Base-by-base conservation (phyloP, 2,113 vertebrate genomes). In the Gambusia affinis region DNA sequence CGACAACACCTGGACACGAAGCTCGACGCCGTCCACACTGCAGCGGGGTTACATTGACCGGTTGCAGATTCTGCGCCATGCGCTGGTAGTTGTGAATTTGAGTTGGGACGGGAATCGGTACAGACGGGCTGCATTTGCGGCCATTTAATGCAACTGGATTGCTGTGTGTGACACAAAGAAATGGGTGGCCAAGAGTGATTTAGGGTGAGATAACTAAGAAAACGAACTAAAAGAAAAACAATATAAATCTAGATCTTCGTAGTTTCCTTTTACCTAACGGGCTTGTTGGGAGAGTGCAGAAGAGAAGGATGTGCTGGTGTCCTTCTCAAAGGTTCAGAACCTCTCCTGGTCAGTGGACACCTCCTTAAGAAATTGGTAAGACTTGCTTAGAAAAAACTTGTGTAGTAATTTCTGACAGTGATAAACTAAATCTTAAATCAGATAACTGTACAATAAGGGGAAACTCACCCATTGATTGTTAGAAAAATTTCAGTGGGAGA, bases 31-130 rank as follows among this genome's bases (percentile, higher is more conserved):
- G 94, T 65, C 91, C 78, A 78, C 93, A 94, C 35, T 92, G 90
- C 75, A 94, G 84, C 10, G 94, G 95, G 77, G 92, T 94, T 24
- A 89, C 90, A 82, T 89, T 93, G 0, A 93, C 94, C 1, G 95
- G 94, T 68, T 96, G 96, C 39, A 97, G 92, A 80, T 98, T 97
- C 92, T 97, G 96, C 76, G 97, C 96, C 1, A 99, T 96, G 33
- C 96, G 96, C 39, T 95, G 95, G 92, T 97, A 99, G 93, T 98
- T 99, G 14, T 95, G 96, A 62, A 98, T 95, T 76, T 99, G 98
- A 0, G 96, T 96, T 3, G 98, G 98, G 27, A 99, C 97, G 0
- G 98, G 98, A 85, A 99, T 97, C 80, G 98, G 96, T 76, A 96
- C 94, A 0, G 97, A 96, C 64, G 90, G 95, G 6, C 94, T 94